phyloP scores from a whole-genome alignment of 2,888 invertebrate genomes.

The Apamea epomidion region DNA sequence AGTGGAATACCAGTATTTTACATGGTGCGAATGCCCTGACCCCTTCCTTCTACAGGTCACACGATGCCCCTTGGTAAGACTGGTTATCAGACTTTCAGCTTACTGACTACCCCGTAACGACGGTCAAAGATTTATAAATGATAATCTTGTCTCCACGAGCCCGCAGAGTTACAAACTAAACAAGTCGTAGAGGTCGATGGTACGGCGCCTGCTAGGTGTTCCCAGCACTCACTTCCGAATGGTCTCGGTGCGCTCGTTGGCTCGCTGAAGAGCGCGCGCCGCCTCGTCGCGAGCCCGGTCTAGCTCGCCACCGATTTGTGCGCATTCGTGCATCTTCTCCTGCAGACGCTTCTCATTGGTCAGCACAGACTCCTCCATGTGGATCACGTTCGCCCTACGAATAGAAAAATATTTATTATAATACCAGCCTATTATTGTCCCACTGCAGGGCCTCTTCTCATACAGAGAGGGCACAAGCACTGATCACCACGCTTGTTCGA shows the following conservation, averaged over 20 bases:
- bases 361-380: conserved; percentile 90
- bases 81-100: neutral
- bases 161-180: neutral
- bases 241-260: conserved; percentile 92
- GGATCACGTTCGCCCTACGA: conserved; percentile 84
- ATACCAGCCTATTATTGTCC: neutral
- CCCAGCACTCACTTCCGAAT: conserved; percentile 87
- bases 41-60: neutral
- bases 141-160: neutral
- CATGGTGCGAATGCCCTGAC: neutral
- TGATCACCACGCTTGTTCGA: neutral
- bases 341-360: conserved; percentile 91
- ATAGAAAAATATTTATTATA: neutral
- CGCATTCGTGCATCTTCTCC: conserved; percentile 93
- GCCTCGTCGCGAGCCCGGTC: conserved; percentile 93
- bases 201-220: neutral
- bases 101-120: neutral
- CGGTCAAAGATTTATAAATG: neutral
- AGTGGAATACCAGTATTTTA: neutral
- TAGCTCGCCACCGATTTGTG: conserved; percentile 91
- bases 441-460: neutral
- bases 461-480: neutral
- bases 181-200: neutral
- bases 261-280: conserved; percentile 91
- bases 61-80: neutral